Evolutionary conservation across 2,888 invertebrate species (phyloP), one percentile per base, ranked within the genome.

Genomic region (Nemotelus nigrinus): DNA sequence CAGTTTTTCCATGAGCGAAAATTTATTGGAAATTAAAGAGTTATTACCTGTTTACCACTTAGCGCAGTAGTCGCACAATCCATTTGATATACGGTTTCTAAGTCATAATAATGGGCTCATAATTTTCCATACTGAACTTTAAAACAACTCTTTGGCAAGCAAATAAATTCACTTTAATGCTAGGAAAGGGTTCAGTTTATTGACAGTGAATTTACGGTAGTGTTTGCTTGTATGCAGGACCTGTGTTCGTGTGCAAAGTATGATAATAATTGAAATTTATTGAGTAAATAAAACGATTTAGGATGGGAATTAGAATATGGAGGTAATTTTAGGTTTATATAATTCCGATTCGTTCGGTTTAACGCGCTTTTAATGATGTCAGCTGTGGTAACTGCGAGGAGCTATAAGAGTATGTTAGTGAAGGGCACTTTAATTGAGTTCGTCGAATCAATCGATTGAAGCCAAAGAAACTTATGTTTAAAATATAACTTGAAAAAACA

Each of bases 21-120:
- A 68, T 68, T 68, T 68, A 68, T 68, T 68, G 68, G 68, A 68
- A 68, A 68, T 68, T 68, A 48, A 68, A 68, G 68, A 68, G 68
- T 68, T 68, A 68, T 68, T 68, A 68, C 68, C 68, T 68, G 68
- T 68, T 68, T 68, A 68, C 50, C 68, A 68, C 68, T 68, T 68
- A 68, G 68, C 39, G 68, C 63, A 43, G 48, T 68, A 68, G 68
- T 50, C 25, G 25, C 25, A 25, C 25, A 53, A 50, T 53, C 50
- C 41, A 48, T 68, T 68, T 68, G 68, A 68, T 68, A 68, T 68
- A 68, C 44, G 53, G 50, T 53, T 39, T 50, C 50, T 6, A 44
- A 47, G 68, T 47, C 6, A 39, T 68, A 50, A 50, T 68, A 68
- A 50, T 65, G 68, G 50, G 39, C 68, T 68, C 48, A 68, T 50